These are phyloP conservation scores for Drosophila sulfurigaster DNA, from an alignment of 1,140 invertebrate genomes.

Conservation along the genomic window DNA sequence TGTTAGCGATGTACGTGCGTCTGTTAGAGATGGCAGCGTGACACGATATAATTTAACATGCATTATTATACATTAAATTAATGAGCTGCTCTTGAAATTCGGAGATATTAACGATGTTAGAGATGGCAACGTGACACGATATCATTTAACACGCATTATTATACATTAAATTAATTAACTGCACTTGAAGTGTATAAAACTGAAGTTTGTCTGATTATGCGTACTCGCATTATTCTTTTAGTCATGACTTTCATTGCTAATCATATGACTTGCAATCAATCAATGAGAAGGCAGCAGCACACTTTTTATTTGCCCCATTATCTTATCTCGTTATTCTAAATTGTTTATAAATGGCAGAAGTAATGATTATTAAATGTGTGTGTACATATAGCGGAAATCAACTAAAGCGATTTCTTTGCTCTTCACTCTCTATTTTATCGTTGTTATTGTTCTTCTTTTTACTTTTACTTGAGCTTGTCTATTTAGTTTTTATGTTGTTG, in stretches of 20 bases:
- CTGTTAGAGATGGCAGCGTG: slow-evolving; percentile 35
- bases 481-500: background rate
- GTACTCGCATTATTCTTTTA: background rate
- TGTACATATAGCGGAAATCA: slow-evolving; percentile 4
- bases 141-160: too few species aligned
- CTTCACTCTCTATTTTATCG: background rate
- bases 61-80: too few species aligned
- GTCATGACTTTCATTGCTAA: slow-evolving; percentile 6
- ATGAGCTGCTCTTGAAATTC: background rate
- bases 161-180: too few species aligned
- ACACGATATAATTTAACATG: background rate
- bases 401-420: background rate
- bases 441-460: background rate
- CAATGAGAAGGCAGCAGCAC: background rate
- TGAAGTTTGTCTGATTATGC: too few species aligned
- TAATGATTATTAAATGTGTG: background rate
- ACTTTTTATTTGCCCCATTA: background rate
- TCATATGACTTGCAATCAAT: slow-evolving; percentile 11
- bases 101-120: too few species aligned
- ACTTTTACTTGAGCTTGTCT: background rate
- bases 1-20: slow-evolving; percentile 29
- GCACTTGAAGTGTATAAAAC: background rate
- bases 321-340: slow-evolving; percentile 18
- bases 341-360: slow-evolving; percentile 7
- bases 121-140: too few species aligned